Percentiles rank a stretch among this genome's conserved stretches.
These are phyloP conservation scores for Enteromius radiatus DNA, from an alignment of 2,797 vertebrate species.

Conservation along the genomic window DNA sequence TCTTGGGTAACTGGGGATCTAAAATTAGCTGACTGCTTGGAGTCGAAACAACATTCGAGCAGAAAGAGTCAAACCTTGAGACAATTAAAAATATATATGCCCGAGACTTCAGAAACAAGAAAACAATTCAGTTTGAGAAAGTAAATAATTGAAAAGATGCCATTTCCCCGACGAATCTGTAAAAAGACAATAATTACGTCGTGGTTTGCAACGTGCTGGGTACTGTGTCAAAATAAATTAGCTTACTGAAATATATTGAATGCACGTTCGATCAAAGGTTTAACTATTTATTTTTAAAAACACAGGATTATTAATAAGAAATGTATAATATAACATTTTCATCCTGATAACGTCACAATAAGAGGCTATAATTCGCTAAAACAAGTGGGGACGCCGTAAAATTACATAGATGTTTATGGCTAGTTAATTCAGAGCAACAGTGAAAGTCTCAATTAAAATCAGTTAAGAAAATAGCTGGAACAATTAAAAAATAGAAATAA, in stretches of 20 bases:
- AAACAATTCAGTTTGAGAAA: conserved; percentile 47
- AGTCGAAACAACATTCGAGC: conserved; percentile 32
- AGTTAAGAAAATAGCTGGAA: background rate
- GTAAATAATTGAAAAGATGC: conserved; percentile 61
- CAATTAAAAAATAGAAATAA: background rate
- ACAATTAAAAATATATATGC: conserved; percentile 70
- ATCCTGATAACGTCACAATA: no score
- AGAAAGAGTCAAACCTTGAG: conserved; percentile 51
- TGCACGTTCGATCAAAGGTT: background rate
- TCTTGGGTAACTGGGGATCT: conserved; percentile 61
- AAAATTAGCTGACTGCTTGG: conserved; percentile 39
- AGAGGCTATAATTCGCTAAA: background rate
- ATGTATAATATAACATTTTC: background rate
- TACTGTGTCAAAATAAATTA: conserved; percentile 43
- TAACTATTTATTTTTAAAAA: background rate
- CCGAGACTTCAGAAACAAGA: conserved; percentile 56
- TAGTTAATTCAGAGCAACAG: conserved; percentile 43
- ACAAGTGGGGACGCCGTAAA: background rate
- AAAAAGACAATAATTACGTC: conserved; percentile 52
- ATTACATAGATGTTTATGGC: background rate
- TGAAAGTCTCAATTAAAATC: conserved; percentile 62
- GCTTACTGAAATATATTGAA: background rate
- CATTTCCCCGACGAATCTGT: conserved; percentile 40
- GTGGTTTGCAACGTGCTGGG: conserved; percentile 25
- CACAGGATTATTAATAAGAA: background rate